These are phyloP conservation scores for Semicossyphus pulcher DNA, from an alignment of 2,113 vertebrate species.

Conservation along the genomic window DNA sequence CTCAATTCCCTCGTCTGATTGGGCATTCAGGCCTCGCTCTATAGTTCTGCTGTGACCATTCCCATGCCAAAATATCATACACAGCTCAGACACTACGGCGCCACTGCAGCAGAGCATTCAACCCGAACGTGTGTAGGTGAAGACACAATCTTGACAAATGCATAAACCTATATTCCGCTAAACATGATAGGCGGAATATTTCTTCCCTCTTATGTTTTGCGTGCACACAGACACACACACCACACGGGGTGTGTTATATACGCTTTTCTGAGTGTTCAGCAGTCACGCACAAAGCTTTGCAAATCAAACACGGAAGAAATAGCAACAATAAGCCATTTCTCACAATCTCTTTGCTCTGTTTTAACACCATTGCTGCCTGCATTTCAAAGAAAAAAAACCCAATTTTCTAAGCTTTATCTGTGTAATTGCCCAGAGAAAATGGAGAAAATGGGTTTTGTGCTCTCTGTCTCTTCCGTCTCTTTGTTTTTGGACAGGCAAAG, in stretches of 20 bases:
- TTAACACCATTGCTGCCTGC: conserved; percentile 54
- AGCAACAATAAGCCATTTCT: conserved; percentile 45
- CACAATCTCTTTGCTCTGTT: conserved; percentile 49
- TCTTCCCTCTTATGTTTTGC: background rate
- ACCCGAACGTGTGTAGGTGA: conserved; percentile 6
- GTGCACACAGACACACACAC: background rate
- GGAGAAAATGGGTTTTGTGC: conserved; percentile 63
- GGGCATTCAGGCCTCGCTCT: conserved; percentile 47
- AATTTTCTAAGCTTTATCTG: conserved; percentile 66
- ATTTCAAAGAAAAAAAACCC: conserved; percentile 54
- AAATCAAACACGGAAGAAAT: conserved; percentile 45
- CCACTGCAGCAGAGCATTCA: background rate
- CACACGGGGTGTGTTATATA: background rate
- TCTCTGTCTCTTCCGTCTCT: conserved; percentile 50
- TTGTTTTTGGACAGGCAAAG: conserved; percentile 69
- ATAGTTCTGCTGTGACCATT: conserved; percentile 28
- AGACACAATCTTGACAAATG: conserved; percentile 25
- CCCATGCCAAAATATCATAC: conserved; percentile 13
- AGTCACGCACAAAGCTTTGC: conserved; percentile 31
- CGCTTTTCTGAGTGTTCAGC: background rate
- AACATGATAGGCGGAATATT: background rate
- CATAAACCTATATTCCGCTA: background rate
- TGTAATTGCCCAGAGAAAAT: conserved; percentile 72
- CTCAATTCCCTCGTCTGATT: conserved; percentile 62
- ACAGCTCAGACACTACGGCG: conserved; percentile 1